phyloP scores from a whole-genome alignment of 1,140 invertebrate species.

The Lysiphlebus fabarum region DNA sequence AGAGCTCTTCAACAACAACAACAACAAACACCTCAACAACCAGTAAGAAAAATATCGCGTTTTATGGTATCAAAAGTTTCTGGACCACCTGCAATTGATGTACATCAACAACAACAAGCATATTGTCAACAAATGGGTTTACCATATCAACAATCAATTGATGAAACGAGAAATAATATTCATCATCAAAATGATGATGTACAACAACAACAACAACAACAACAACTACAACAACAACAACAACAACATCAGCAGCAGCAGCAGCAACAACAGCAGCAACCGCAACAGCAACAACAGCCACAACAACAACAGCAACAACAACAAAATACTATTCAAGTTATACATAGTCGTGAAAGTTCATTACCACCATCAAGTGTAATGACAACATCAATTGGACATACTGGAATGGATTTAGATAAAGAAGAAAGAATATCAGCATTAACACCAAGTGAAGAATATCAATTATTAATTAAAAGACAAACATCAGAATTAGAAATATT shows the following conservation, averaged over 20 bases:
- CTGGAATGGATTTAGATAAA: conserved; percentile 42
- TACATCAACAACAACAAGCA: conserved; percentile 27
- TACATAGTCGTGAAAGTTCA: conserved; percentile 49
- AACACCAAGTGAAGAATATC: conserved; percentile 53
- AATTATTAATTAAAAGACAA: conserved; percentile 53
- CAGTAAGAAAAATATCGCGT: conserved; percentile 54
- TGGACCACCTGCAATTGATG: conserved; percentile 39
- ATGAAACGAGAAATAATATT: no score
- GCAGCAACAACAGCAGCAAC: no score
- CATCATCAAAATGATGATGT: background rate
- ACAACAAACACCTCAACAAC: conserved; percentile 32
- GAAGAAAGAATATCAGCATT: conserved; percentile 43
- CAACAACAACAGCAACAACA: background rate
- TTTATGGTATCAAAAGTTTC: conserved; percentile 57
- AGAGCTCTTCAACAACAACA: conserved; percentile 17
- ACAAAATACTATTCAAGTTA: conserved; percentile 33
- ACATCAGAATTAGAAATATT: conserved; percentile 49
- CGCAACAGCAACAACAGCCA: no score
- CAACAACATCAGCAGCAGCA: no score
- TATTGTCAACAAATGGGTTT: conserved; percentile 30
- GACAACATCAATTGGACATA: conserved; percentile 8
- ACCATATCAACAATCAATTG: no score
- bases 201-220: conserved; percentile 15
- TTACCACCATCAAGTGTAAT: conserved; percentile 38
- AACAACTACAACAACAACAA: no score